phyloP scores from a whole-genome alignment of 2,888 invertebrate species.

The Notodonta dromedarius region DNA sequence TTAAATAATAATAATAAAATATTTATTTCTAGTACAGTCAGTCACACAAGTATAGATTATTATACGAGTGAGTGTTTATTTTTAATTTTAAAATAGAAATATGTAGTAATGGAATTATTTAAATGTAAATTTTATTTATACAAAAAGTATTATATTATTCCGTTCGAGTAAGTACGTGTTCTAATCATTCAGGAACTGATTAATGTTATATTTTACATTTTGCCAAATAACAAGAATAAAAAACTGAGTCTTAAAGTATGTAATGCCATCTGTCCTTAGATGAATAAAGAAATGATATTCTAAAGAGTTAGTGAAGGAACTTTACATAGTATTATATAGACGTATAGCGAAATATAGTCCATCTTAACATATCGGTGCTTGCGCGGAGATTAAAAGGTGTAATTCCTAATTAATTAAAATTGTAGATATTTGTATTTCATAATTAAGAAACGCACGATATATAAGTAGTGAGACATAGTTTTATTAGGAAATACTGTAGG shows the following conservation, averaged over 20 bases:
- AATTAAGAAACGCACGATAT: conserved; percentile 50
- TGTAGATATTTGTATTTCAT: conserved; percentile 51
- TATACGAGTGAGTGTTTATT: background rate
- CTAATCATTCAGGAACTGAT: too few species aligned
- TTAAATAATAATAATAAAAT: background rate
- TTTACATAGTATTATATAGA: conserved; percentile 45
- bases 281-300: conserved; percentile 69
- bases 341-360: conserved; percentile 66
- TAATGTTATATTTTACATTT: conserved; percentile 18
- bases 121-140: too few species aligned
- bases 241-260: conserved; percentile 44
- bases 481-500: conserved; percentile 24
- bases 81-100: conserved; percentile 6
- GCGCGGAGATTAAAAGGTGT: conserved; percentile 58
- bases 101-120: too few species aligned
- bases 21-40: conserved; percentile 10
- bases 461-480: conserved; percentile 51
- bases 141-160: too few species aligned
- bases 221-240: conserved; percentile 36
- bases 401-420: conserved; percentile 67
- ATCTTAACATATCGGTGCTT: conserved; percentile 83
- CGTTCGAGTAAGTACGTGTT: too few species aligned
- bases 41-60: background rate
- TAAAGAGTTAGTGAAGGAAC: conserved; percentile 60
- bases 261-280: conserved; percentile 71